These are phyloP conservation scores for Sarcophaga carnaria DNA, from an alignment of 2,888 invertebrate species.

Conservation along the genomic window DNA sequence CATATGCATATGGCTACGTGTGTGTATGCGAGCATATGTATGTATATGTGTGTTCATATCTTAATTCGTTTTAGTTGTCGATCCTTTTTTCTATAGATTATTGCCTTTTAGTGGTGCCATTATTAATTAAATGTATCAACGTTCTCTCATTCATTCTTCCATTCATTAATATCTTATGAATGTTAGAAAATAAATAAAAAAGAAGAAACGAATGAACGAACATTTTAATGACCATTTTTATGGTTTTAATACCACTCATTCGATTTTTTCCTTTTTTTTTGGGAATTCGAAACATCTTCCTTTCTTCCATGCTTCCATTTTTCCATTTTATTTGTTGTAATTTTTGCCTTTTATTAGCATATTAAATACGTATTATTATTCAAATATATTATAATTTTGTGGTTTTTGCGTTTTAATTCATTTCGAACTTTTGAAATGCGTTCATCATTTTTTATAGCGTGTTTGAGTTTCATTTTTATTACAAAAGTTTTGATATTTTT, in stretches of 20 bases:
- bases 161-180: slow-evolving; percentile 48
- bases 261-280: not conserved
- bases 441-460: too few relatives aligned
- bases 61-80: slow-evolving; percentile 47
- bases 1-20: not conserved
- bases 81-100: slow-evolving; percentile 50
- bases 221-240: slow-evolving; percentile 60
- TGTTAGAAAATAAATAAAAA: slow-evolving; percentile 38
- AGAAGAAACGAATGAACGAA: not conserved
- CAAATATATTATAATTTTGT: slow-evolving; percentile 24
- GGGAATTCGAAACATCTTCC: slow-evolving; percentile 25
- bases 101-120: slow-evolving; percentile 67
- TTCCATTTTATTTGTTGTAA: slow-evolving; percentile 36
- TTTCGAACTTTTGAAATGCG: not conserved
- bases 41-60: slow-evolving; percentile 35
- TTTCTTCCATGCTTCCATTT: not conserved
- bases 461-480: too few relatives aligned
- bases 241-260: slow-evolving; percentile 26
- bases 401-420: slow-evolving; percentile 21
- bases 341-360: slow-evolving; percentile 52
- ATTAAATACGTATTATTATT: slow-evolving; percentile 22
- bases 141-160: not conserved
- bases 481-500: too few relatives aligned
- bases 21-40: not conserved
- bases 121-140: slow-evolving; percentile 67